phyloP scores from a whole-genome alignment of 2,797 vertebrate species.

The Clarias fuscus region DNA sequence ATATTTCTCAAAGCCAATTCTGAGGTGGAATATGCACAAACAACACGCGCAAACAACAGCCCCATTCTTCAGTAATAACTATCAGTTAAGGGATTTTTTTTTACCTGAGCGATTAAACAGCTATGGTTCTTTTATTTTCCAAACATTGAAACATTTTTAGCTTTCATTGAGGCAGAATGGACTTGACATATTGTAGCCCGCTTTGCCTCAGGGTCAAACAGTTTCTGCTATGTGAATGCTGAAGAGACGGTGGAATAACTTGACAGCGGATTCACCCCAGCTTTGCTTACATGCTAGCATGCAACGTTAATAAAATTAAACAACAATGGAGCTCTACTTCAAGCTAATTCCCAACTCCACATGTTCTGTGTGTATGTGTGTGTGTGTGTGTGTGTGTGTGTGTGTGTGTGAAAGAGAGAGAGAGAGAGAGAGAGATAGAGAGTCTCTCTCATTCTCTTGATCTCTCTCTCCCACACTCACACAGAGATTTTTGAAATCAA shows the following conservation, averaged over 20 bases:
- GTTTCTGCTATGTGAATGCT: not conserved
- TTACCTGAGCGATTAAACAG: not conserved
- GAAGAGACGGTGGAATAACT: not conserved
- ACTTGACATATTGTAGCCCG: not conserved
- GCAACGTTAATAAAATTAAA: not conserved
- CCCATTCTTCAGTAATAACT: not conserved
- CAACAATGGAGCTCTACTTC: not conserved
- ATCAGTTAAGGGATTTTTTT: not conserved
- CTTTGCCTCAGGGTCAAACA: not conserved
- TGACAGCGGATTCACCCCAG: not conserved
- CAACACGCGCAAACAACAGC: not conserved
- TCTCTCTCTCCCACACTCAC: not conserved
- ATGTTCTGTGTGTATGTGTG: not conserved
- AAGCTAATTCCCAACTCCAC: not conserved
- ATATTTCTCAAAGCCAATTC: not conserved
- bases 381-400: slow-evolving; percentile 5
- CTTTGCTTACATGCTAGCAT: not conserved
- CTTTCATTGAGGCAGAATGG: too few relatives aligned
- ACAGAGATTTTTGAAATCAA: slow-evolving; percentile 40
- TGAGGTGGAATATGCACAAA: not conserved
- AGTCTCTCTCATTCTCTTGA: not conserved
- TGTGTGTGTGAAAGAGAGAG: not conserved
- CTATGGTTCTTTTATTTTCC: not conserved
- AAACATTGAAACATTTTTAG: not conserved
- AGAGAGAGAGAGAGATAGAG: too few relatives aligned